Evolutionary conservation across 1,140 invertebrate species (phyloP).

Genomic region (Drosophila varians): DNA sequence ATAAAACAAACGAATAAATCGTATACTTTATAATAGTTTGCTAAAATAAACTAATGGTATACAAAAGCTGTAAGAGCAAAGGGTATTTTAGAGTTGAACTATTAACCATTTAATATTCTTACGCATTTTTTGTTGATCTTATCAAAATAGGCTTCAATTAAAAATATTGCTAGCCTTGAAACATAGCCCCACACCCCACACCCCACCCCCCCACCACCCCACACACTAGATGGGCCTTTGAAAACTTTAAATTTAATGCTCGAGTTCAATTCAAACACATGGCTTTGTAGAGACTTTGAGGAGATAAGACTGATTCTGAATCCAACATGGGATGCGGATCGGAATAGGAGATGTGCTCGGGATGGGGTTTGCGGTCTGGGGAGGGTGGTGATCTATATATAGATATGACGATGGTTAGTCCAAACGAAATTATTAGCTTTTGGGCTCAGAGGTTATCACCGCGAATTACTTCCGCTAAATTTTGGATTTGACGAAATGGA

Average conservation of each 20-base stretch:
- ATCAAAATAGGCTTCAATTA: slow-evolving; percentile 76
- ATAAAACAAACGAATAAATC: not conserved
- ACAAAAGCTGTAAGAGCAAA: not conserved
- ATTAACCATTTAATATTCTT: not conserved
- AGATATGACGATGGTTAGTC: slow-evolving; percentile 67
- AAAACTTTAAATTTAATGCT: slow-evolving; percentile 46
- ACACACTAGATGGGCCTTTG: slow-evolving; percentile 21
- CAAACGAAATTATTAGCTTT: slow-evolving; percentile 19
- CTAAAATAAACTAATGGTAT: not conserved
- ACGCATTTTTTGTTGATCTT: slow-evolving; percentile 51
- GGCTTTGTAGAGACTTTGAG: slow-evolving; percentile 28
- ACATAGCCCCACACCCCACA: no score
- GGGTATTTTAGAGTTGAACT: slow-evolving; percentile 3
- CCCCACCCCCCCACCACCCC: no score
- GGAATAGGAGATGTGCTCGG: not conserved
- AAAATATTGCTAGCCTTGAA: slow-evolving; percentile 74
- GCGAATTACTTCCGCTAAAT: slow-evolving; percentile 62
- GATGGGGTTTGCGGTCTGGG: slow-evolving; percentile 13
- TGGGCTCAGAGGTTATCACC: slow-evolving; percentile 58
- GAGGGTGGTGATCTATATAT: slow-evolving; percentile 46
- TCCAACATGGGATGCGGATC: slow-evolving; percentile 29
- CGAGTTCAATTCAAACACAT: slow-evolving; percentile 45
- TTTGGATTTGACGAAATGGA: slow-evolving; percentile 30
- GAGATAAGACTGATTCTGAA: slow-evolving; percentile 42
- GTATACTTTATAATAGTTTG: not conserved